A percentile compares a stretch with the other conserved stretches of the same genome.
Conservation (phyloP, 2,888 invertebrate genomes). For the Lydus trimaculatus region DNA sequence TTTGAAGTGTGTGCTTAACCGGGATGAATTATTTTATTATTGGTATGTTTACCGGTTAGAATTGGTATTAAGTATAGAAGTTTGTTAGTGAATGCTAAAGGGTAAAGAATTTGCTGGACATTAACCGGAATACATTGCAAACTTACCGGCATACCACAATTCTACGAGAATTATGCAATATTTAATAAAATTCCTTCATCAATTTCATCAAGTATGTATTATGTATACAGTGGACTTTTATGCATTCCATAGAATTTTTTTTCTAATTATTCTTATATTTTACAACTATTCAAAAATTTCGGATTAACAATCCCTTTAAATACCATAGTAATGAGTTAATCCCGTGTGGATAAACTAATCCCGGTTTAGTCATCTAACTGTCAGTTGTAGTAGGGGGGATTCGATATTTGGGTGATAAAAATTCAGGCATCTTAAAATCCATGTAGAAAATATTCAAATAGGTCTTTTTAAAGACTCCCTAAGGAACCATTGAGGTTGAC, state of each 20-base stretch:
- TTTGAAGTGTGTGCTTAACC: neutral
- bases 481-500: slow-evolving; percentile 63
- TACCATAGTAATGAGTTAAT: neutral
- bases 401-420: slow-evolving; percentile 61
- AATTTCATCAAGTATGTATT: slow-evolving; percentile 40
- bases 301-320: neutral
- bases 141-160: slow-evolving; percentile 42
- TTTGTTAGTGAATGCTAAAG: slow-evolving; percentile 17
- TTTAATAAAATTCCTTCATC: slow-evolving; percentile 45
- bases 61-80: slow-evolving; percentile 15
- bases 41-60: slow-evolving; percentile 28
- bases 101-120: slow-evolving; percentile 37
- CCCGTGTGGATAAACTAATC: neutral
- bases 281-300: neutral
- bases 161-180: slow-evolving; percentile 47
- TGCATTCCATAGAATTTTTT: slow-evolving; percentile 8
- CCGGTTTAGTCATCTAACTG: slow-evolving; percentile 46
- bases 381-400: slow-evolving; percentile 45
- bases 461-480: slow-evolving; percentile 62
- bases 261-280: neutral
- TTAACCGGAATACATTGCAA: slow-evolving; percentile 45
- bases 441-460: slow-evolving; percentile 66
- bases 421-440: slow-evolving; percentile 64
- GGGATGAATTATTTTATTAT: slow-evolving; percentile 25
- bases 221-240: slow-evolving; percentile 23